These are phyloP conservation scores for Ophthalmolycus amberensis DNA, from an alignment of 2,113 vertebrate species.

Conservation along the genomic window DNA sequence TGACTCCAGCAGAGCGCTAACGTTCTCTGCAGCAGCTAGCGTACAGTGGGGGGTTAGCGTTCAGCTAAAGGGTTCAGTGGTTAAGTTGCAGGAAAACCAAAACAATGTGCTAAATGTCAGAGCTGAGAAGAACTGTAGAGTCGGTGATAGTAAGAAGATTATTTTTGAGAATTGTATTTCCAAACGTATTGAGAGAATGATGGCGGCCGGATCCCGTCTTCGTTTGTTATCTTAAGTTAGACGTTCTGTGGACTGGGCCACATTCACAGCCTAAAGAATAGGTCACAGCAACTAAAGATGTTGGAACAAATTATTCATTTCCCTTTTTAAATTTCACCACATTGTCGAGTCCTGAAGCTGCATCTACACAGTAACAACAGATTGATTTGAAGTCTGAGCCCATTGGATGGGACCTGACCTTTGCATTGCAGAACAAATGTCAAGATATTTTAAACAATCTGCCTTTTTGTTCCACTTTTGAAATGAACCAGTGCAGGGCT, in stretches of 20 bases:
- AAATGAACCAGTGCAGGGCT: neutral
- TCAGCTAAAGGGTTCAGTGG: no score
- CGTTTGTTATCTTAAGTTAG: neutral
- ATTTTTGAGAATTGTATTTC: neutral
- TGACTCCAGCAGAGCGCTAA: no score
- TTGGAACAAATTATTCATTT: neutral
- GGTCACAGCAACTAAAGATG: neutral
- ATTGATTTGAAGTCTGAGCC: neutral
- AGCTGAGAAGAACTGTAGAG: no score
- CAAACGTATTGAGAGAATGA: neutral
- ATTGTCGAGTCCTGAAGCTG: neutral
- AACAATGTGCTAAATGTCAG: no score
- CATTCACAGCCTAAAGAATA: neutral
- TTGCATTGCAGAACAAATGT: constrained; percentile 12
- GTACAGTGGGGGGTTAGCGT: no score
- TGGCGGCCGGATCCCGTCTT: neutral
- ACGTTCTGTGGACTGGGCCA: neutral
- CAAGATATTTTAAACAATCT: constrained; percentile 24
- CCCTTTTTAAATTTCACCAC: no score
- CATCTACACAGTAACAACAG: neutral
- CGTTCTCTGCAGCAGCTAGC: no score
- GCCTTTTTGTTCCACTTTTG: constrained; percentile 8
- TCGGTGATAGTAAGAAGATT: neutral
- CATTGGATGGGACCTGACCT: neutral
- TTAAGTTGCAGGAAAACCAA: no score